Evolutionary conservation across 2,113 vertebrate genomes (phyloP).

Genomic region (Zapus hudsonius): DNA sequence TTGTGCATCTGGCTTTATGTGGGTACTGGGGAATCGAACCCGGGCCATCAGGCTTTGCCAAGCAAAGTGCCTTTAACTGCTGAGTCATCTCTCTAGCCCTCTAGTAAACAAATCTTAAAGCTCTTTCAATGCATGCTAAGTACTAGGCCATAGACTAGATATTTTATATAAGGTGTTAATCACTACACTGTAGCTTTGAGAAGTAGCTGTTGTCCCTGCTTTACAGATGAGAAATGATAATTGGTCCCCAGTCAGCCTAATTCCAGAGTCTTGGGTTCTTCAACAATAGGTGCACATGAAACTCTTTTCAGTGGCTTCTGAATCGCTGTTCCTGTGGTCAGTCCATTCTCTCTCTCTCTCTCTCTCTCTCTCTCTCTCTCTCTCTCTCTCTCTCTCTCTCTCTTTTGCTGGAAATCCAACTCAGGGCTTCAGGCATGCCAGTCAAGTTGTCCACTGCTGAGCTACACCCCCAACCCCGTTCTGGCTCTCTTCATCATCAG

Average conservation of each 20-base stretch:
- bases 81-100: too few species aligned
- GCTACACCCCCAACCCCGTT: not conserved
- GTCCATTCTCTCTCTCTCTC: not conserved
- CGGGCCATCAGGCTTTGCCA: too few species aligned
- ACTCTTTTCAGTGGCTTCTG: not conserved
- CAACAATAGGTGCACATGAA: not conserved
- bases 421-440: not conserved
- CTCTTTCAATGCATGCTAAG: not conserved
- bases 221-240: not conserved
- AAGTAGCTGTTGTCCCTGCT: not conserved
- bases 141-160: too few species aligned
- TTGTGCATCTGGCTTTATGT: too few species aligned
- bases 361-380: too few species aligned
- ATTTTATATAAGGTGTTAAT: not conserved
- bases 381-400: not conserved
- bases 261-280: not conserved
- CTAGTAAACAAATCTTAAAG: not conserved
- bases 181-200: not conserved
- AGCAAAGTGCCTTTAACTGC: too few species aligned
- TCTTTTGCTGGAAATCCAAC: not conserved
- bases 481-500: not conserved
- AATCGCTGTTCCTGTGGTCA: not conserved
- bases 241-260: too few species aligned
- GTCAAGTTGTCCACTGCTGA: not conserved
- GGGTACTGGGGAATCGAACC: too few species aligned